phyloP scores from a whole-genome alignment of 2,113 vertebrate species.

The Sturnira hondurensis region DNA sequence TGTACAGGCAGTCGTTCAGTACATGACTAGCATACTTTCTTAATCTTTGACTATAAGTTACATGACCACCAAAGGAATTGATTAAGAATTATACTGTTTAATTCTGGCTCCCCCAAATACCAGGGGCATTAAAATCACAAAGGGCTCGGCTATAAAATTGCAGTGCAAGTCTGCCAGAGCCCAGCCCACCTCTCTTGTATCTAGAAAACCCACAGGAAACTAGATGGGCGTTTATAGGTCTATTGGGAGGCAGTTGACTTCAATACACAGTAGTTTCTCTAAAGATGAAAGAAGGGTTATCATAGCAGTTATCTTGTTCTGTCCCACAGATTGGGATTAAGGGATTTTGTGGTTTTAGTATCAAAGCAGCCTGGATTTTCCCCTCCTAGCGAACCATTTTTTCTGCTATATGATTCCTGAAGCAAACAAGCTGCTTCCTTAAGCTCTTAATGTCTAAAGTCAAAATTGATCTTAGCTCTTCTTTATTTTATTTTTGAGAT shows the following conservation, averaged over 20 bases:
- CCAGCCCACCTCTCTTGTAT: neutral
- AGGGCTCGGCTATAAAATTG: neutral
- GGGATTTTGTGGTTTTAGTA: neutral
- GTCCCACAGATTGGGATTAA: neutral
- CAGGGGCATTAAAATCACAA: neutral
- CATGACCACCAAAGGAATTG: neutral
- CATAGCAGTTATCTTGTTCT: neutral
- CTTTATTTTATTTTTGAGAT: neutral
- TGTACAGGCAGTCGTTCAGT: neutral
- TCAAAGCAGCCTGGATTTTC: neutral
- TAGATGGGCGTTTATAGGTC: neutral
- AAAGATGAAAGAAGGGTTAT: neutral
- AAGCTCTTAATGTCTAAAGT: constrained; percentile 15
- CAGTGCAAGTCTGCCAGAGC: neutral
- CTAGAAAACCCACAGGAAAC: neutral
- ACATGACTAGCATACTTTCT: neutral
- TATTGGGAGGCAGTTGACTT: neutral
- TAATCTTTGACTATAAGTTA: neutral
- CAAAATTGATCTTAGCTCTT: neutral
- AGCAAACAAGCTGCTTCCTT: neutral
- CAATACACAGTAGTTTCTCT: neutral
- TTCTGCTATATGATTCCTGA: neutral
- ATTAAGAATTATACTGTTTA: neutral
- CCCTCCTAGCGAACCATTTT: neutral
- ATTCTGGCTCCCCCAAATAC: neutral